These are phyloP conservation scores for Muricea muricata DNA, from an alignment of 92 coral and sea anemone species.

Conservation along the genomic window DNA sequence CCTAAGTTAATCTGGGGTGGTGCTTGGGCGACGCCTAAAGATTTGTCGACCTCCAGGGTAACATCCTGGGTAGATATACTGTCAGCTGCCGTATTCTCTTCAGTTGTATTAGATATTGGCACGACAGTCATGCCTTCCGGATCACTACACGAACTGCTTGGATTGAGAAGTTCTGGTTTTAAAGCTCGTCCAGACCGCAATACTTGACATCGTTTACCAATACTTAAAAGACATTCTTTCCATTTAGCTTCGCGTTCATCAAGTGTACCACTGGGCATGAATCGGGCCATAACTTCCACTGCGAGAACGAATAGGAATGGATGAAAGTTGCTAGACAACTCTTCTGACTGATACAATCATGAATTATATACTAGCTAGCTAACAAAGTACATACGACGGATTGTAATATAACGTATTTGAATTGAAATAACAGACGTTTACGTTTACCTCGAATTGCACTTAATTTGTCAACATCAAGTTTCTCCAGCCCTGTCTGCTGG, in stretches of 20 bases:
- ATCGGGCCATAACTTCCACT: conserved; percentile 64
- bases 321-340: not conserved
- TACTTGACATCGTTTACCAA: conserved; percentile 69
- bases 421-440: not conserved
- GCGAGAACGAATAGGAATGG: not conserved
- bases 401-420: no score
- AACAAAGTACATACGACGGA: no score
- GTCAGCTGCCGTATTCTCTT: conserved; percentile 1
- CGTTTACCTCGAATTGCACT: conserved; percentile 68
- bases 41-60: conserved; percentile 16
- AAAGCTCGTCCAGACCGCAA: conserved; percentile 28
- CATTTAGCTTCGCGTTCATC: conserved; percentile 57
- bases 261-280: conserved; percentile 29
- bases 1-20: conserved; percentile 40
- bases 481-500: conserved; percentile 36
- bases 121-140: not conserved
- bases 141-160: conserved; percentile 28
- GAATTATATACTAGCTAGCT: no score
- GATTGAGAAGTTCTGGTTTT: conserved; percentile 30
- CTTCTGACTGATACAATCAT: not conserved
- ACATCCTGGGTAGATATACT: not conserved
- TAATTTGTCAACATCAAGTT: conserved; percentile 51
- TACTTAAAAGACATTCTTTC: conserved; percentile 68
- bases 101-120: conserved; percentile 1
- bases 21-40: not conserved